Base-by-base conservation (phyloP, 2,888 invertebrate species). In the Acanthosepion lycidas region DNA sequence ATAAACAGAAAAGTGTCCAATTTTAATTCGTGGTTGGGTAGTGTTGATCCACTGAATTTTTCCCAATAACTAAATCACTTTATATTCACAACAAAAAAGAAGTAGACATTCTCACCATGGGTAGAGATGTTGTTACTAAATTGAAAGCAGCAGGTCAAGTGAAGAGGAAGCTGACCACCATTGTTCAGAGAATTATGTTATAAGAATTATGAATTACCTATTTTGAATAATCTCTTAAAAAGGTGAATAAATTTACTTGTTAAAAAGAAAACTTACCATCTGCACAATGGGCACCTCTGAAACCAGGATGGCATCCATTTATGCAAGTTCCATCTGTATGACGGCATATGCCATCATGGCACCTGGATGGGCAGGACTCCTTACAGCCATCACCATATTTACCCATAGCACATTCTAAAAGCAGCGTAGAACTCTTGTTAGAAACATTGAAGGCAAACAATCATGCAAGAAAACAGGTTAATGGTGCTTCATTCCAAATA, bases 251-350 rank as follows among this genome's bases (percentile, higher is more conserved):
- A 78, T 78, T 8, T 78, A 33, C 78, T 78, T n/a, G n/a, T 48
- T 2, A 20, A 92, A 92, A 92, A 92, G 26, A 26, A n/a, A 93
- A 53, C 55, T 33, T 93, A 93, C 93, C 93, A 53, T 53, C 53
- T n/a, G n/a, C 28, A 93, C 93, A 93, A 53, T 93, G 93, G 23
- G 28, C 8, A 53, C 93, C 93, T 49, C 49, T 23, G 53, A 53
- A 93, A 26, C 93, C 93, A 42, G 93, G 93, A n/a, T 49, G 93
- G 49, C 93, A 93, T 48, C 93, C 93, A 49, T 93, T 93, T 23
- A 53, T 93, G 49, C 93, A 93, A 93, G 49, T 53, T 53, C 93
- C 93, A 93, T 49, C 53, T 26, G 53, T 49, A 28, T 93, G 93
- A 93, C 53, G 93, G 20, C 93, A 93, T 8, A 93, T 53, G 53